Evolutionary conservation across 2,113 vertebrate species (phyloP), one percentile per base, ranked within the genome.

Genomic region (Lathamus discolor): DNA sequence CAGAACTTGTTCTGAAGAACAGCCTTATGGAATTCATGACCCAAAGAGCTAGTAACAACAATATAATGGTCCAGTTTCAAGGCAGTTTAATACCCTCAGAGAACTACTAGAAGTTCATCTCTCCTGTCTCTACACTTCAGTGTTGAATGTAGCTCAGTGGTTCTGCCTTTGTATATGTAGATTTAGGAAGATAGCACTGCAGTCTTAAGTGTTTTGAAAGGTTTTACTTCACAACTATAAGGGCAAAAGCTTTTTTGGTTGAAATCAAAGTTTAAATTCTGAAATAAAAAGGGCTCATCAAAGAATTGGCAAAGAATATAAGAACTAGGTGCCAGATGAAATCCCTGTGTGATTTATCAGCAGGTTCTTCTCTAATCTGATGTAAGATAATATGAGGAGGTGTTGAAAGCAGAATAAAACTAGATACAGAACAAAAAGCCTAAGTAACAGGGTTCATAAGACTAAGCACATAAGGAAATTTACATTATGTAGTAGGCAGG

Each of bases 371-470:
- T 91, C 86, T 96, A 88, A 94, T 96, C 92, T 93, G 69, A 89
- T 87, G 62, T 85, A 91, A 96, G 91, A 92, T 96, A 93, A 96
- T 84, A 95, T 79, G 44, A 91, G 63, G 82, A 95, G 77, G 80
- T 94, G 92, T 96, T 92, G 86, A 94, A 97, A 91, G 86, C 31
- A 89, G 44, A 87, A 85, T 92, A 74, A 83, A 94, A 96, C 93
- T 85, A 85, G 95, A 84, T 83, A 94, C 83, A 95, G 95, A 96
- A 94, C 81, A 96, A 93, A 95, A 94, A 79, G 66, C n/a, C 7
- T 89, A 83, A 92, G 73, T 78, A 95, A 93, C 61, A 83, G 39
- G 57, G 70, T 76, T 95, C 89, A 44, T 41, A 84, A 86, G 77
- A 92, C 73, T 83, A 73, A 35, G n/a, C 69, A 87, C 41, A 25